Percentiles rank a stretch among this genome's conserved stretches.
These are phyloP conservation scores for Chinchilla lanigera DNA, from an alignment of 2,113 vertebrate species.

Conservation along the genomic window DNA sequence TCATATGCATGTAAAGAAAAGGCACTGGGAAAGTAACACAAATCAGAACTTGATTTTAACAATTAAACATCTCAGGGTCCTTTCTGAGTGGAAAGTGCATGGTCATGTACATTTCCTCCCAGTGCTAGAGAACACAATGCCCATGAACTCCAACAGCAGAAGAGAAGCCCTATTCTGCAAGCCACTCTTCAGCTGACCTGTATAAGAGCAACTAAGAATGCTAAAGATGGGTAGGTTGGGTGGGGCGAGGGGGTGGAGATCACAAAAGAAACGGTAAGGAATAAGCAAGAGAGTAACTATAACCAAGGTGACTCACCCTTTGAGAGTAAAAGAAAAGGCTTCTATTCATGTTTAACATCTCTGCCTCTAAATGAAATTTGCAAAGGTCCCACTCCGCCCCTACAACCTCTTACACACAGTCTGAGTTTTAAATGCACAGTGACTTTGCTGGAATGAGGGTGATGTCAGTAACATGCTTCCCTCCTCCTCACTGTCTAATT, in stretches of 20 bases:
- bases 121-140: neutral
- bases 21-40: neutral
- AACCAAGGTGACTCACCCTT: neutral
- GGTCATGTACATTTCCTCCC: neutral
- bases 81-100: neutral
- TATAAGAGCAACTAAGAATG: neutral
- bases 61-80: neutral
- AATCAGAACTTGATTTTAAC: conserved; percentile 17
- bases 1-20: neutral
- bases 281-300: neutral
- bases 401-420: conserved; percentile 3
- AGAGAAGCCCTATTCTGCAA: neutral
- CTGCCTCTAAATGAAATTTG: neutral
- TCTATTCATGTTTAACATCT: neutral
- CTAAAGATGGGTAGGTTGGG: neutral
- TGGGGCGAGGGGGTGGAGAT: neutral
- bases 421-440: conserved; percentile 49
- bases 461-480: neutral
- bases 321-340: neutral
- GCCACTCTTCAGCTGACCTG: neutral
- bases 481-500: neutral
- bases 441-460: neutral
- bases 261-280: neutral
- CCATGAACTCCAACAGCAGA: neutral
- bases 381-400: neutral